Evolutionary conservation across 2,888 invertebrate species (phyloP).

Genomic region (Frankliniella fusca): DNA sequence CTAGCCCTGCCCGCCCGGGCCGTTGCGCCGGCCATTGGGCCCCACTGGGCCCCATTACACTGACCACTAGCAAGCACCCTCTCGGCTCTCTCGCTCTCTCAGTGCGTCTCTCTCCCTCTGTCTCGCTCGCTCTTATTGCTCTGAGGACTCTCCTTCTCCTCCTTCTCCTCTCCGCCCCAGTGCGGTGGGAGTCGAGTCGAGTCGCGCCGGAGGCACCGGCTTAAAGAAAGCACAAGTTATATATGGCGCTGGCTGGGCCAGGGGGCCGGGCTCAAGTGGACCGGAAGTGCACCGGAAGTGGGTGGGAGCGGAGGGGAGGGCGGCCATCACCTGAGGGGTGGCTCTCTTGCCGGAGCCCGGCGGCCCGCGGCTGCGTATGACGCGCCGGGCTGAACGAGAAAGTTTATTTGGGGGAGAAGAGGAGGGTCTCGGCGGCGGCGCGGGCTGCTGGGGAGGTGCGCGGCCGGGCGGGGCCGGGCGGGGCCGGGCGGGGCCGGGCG

Average conservation of each 20-base stretch:
- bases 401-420: not conserved
- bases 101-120: not conserved
- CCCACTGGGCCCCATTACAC: conserved; percentile 11
- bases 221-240: conserved; percentile 23
- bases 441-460: too few relatives aligned
- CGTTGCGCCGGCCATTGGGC: not conserved
- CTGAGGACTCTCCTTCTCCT: not conserved
- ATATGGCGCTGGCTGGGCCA: not conserved
- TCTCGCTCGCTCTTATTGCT: not conserved
- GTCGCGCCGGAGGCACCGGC: not conserved
- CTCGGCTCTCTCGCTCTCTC: not conserved
- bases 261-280: conserved; percentile 10
- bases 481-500: not conserved
- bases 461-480: not conserved
- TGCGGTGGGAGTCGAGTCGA: not conserved
- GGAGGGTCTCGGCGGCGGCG: too few relatives aligned
- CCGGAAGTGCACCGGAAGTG: conserved; percentile 3
- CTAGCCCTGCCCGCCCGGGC: not conserved
- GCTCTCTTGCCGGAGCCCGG: not conserved
- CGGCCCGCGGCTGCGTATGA: not conserved
- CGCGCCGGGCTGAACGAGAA: not conserved
- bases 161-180: not conserved
- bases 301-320: not conserved
- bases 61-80: not conserved
- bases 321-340: not conserved